phyloP scores from a whole-genome alignment of 2,888 invertebrate genomes.

The Tiliacea aurago region DNA sequence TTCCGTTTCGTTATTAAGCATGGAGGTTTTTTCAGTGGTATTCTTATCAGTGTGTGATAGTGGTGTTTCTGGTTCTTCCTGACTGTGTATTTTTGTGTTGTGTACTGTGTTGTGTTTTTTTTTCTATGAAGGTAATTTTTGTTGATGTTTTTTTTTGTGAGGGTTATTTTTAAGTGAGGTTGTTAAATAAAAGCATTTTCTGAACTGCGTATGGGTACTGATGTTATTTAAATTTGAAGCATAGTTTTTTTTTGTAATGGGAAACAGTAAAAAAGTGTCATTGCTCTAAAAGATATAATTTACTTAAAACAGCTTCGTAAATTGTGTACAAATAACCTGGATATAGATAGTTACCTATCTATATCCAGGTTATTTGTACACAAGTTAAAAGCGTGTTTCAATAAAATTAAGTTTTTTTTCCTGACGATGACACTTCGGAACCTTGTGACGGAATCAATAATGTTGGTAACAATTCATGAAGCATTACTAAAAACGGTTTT shows the following conservation, averaged over 20 bases:
- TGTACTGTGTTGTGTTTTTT: conserved; percentile 65
- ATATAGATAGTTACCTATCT: too few species aligned
- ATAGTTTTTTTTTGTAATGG: not conserved
- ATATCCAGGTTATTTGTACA: too few species aligned
- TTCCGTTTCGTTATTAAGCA: conserved; percentile 47
- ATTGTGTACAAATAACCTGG: not conserved
- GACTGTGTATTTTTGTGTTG: conserved; percentile 69
- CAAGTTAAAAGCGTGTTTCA: not conserved
- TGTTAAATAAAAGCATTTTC: not conserved
- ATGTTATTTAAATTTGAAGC: not conserved
- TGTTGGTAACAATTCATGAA: not conserved
- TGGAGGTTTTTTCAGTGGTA: conserved; percentile 65
- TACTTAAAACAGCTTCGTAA: not conserved
- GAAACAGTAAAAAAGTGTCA: rapidly evolving
- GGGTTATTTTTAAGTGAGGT: conserved; percentile 11
- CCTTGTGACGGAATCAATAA: not conserved
- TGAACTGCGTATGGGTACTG: not conserved
- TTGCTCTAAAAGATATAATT: not conserved
- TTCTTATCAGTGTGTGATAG: conserved; percentile 69
- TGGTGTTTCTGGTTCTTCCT: conserved; percentile 64
- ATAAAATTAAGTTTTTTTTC: not conserved
- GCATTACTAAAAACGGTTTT: not conserved
- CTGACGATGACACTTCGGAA: not conserved
- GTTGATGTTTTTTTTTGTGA: conserved; percentile 33
- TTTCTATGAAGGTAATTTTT: conserved; percentile 66